These are phyloP conservation scores for Apamea crenata DNA, from an alignment of 2,888 invertebrate species.

Conservation along the genomic window DNA sequence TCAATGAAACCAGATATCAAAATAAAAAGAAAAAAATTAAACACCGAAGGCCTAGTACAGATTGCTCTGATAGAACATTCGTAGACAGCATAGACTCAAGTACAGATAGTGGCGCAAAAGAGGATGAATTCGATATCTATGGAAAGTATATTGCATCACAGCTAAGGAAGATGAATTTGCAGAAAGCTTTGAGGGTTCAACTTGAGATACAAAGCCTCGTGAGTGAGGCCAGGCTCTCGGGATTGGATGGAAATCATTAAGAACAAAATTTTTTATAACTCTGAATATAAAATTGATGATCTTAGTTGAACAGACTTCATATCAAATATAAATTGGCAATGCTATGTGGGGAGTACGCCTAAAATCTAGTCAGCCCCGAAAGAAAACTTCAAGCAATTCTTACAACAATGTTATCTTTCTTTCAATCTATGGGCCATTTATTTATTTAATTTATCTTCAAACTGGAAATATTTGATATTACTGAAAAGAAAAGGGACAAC, in stretches of 20 bases:
- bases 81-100: constrained; percentile 71
- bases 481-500: not conserved
- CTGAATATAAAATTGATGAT: not conserved
- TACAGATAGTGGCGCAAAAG: constrained; percentile 68
- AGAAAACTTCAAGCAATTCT: not conserved
- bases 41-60: constrained; percentile 72
- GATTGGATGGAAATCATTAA: constrained; percentile 66
- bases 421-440: not conserved
- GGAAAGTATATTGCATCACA: constrained; percentile 87
- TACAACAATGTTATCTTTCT: not conserved
- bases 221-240: constrained; percentile 83
- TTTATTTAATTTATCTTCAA: not conserved
- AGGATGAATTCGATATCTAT: constrained; percentile 88
- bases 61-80: constrained; percentile 74
- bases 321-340: not conserved
- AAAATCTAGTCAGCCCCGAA: constrained; percentile 21
- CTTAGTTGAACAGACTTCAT: not conserved
- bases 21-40: constrained; percentile 79
- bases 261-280: not conserved
- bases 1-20: constrained; percentile 60
- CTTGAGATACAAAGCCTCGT: constrained; percentile 85
- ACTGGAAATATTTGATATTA: not conserved
- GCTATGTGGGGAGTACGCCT: not conserved
- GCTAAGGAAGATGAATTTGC: constrained; percentile 82
- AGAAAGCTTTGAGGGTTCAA: constrained; percentile 82